These are phyloP conservation scores for Ptychobarbus kaznakovi DNA, from an alignment of 2,797 vertebrate genomes.

Conservation along the genomic window DNA sequence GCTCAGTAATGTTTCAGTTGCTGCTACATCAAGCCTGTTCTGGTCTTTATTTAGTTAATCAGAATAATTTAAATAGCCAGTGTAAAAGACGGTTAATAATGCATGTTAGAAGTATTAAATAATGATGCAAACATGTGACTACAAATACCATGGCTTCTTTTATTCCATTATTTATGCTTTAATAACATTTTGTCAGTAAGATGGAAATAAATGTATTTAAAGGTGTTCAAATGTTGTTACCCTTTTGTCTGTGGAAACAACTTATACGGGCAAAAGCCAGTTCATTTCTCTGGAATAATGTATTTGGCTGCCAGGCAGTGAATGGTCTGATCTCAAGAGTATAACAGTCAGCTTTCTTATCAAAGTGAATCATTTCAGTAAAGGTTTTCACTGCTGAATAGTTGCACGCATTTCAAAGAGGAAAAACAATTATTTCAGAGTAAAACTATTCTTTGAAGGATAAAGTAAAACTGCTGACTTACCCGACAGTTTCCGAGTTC, in stretches of 20 bases:
- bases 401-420: constrained; percentile 43
- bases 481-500: constrained; percentile 95
- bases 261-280: not conserved
- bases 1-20: not conserved
- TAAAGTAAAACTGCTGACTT: constrained; percentile 69
- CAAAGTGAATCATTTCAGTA: constrained; percentile 27
- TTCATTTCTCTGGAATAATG: constrained; percentile 15
- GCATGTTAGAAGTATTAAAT: not conserved
- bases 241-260: constrained; percentile 23
- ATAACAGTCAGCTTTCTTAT: constrained; percentile 15
- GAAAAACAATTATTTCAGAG: constrained; percentile 6
- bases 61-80: not conserved
- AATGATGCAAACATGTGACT: constrained; percentile 5
- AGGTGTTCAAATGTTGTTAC: constrained; percentile 16
- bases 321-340: constrained; percentile 31
- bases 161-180: constrained; percentile 2
- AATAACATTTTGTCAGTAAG: constrained; percentile 17
- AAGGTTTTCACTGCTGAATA: constrained; percentile 56
- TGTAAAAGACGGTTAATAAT: constrained; percentile 9
- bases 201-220: not conserved
- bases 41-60: not conserved
- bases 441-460: constrained; percentile 21
- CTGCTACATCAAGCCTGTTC: not conserved
- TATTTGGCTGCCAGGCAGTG: constrained; percentile 6
- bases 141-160: not conserved